Conservation (phyloP, 2,888 invertebrate genomes). For the Gymnocheta viridis region DNA sequence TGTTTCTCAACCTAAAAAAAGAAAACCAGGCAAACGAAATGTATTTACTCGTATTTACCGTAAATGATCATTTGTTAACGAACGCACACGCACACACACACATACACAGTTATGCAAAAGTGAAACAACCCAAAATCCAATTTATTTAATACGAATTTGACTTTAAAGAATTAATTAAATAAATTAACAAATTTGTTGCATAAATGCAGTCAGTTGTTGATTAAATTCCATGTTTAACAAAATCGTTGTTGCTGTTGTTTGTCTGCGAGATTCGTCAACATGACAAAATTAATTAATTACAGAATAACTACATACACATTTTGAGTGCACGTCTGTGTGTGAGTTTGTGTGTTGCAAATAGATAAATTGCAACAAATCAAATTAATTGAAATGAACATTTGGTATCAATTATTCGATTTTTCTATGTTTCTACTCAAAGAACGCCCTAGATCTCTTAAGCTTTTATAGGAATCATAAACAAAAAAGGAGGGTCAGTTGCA, state of each 20-base stretch:
- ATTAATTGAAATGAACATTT: constrained; percentile 14
- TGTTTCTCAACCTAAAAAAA: not conserved
- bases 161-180: constrained; percentile 5
- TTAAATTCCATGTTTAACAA: constrained; percentile 44
- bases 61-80: constrained; percentile 18
- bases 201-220: constrained; percentile 7
- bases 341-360: not conserved
- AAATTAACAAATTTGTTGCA: not conserved
- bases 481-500: too few relatives aligned
- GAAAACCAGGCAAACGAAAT: not conserved
- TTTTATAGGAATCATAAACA: too few relatives aligned
- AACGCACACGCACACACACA: not conserved
- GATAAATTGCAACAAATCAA: constrained; percentile 16
- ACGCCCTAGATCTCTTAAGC: too few relatives aligned
- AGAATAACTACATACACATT: not conserved
- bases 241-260: constrained; percentile 29
- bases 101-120: constrained; percentile 16
- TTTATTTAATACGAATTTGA: not conserved
- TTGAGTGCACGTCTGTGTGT: not conserved
- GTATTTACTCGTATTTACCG: not conserved
- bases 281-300: constrained; percentile 30
- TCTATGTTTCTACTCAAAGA: too few relatives aligned
- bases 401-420: not conserved
- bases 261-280: constrained; percentile 23
- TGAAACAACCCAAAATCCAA: not conserved